Percentiles rank a stretch among this genome's conserved stretches.
Conservation (phyloP, 2,797 vertebrate genomes). For the Arnoldichthys spilopterus region DNA sequence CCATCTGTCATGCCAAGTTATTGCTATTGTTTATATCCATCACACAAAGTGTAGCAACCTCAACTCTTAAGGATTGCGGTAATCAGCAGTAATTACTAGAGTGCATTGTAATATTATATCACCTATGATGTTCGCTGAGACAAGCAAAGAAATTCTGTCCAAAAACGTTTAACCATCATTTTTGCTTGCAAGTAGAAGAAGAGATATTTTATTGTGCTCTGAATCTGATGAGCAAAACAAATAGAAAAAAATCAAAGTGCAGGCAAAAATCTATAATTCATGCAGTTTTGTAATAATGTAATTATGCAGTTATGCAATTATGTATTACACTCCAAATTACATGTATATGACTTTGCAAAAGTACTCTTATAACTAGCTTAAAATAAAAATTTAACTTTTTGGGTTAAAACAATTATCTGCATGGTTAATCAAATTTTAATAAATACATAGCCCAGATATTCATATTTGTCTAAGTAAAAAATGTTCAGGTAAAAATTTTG, state of each 20-base stretch:
- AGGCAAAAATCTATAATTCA: too few species aligned
- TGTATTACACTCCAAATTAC: too few species aligned
- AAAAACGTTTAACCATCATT: too few species aligned
- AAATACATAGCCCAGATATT: not conserved
- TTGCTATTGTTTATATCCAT: not conserved
- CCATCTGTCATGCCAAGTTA: not conserved
- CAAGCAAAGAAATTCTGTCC: not conserved
- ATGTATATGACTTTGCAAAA: too few species aligned
- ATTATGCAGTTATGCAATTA: too few species aligned
- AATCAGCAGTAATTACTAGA: not conserved
- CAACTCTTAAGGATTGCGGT: not conserved
- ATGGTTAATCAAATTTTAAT: not conserved
- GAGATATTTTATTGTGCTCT: not conserved
- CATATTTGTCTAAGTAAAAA: not conserved
- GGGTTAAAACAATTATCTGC: not conserved
- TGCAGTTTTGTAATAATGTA: too few species aligned
- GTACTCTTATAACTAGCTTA: too few species aligned
- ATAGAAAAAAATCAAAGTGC: too few species aligned
- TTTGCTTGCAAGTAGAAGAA: not conserved
- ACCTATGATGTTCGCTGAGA: not conserved
- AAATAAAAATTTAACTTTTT: too few species aligned
- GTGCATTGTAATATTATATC: not conserved
- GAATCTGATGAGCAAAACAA: not conserved
- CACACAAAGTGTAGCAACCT: not conserved
- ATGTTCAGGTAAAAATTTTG: not conserved